These are phyloP conservation scores for Andrena flavipes DNA, from an alignment of 2,888 invertebrate genomes.

Conservation along the genomic window DNA sequence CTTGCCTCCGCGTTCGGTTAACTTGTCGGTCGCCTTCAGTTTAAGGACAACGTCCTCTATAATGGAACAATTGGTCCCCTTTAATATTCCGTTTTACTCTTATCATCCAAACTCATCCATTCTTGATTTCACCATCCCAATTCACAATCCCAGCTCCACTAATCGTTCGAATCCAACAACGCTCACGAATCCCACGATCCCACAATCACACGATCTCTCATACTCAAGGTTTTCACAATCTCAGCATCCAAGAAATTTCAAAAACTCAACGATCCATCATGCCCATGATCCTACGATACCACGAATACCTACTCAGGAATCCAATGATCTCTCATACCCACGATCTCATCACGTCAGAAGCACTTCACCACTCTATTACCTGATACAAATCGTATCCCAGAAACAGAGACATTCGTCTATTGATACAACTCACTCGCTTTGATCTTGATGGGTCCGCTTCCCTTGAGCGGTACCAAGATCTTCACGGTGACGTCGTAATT, in stretches of 20 bases:
- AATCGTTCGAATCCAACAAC: background rate
- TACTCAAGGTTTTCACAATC: background rate
- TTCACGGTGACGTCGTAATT: constrained; percentile 76
- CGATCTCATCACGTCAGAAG: too few species aligned
- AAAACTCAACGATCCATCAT: too few species aligned
- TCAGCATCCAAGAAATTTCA: background rate
- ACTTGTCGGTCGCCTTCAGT: constrained; percentile 53
- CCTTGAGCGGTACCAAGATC: constrained; percentile 77
- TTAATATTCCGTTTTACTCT: background rate
- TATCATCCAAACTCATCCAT: background rate
- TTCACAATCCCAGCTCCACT: too few species aligned
- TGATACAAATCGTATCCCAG: too few species aligned
- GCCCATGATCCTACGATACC: too few species aligned
- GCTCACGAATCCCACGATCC: background rate
- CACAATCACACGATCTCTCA: background rate
- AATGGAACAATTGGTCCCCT: constrained; percentile 16
- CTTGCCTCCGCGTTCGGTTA: constrained; percentile 65
- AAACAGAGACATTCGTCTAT: background rate
- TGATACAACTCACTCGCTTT: constrained; percentile 67
- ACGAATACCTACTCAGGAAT: too few species aligned
- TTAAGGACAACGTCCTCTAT: constrained; percentile 69
- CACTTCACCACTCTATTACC: too few species aligned
- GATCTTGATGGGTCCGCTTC: constrained; percentile 75
- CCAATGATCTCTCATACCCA: too few species aligned
- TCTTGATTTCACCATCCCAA: too few species aligned